Conservation (phyloP, 1,140 invertebrate genomes). For the Agraylea sexmaculata region DNA sequence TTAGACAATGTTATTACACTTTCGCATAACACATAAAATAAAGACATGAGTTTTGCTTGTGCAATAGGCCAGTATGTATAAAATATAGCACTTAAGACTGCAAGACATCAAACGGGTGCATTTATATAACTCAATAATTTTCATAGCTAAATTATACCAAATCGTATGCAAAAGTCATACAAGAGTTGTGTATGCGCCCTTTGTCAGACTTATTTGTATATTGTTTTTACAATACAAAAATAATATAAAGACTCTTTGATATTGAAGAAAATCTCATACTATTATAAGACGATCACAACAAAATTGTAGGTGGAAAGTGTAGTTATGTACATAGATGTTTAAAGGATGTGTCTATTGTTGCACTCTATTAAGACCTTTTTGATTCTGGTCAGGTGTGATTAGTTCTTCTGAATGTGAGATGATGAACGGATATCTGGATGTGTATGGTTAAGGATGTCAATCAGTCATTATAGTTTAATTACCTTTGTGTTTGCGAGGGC, state of each 20-base stretch:
- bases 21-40: conserved; percentile 17
- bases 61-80: conserved; percentile 21
- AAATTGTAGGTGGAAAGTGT: conserved; percentile 21
- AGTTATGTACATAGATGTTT: conserved; percentile 23
- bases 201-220: neutral
- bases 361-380: conserved; percentile 21
- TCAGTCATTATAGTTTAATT: conserved; percentile 20
- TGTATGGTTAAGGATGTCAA: too few species aligned
- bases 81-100: conserved; percentile 23
- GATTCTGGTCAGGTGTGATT: conserved; percentile 23
- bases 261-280: conserved; percentile 20
- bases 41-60: conserved; percentile 19
- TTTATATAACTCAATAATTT: conserved; percentile 14
- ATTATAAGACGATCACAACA: conserved; percentile 13
- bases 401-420: conserved; percentile 21
- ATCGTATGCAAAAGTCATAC: conserved; percentile 9
- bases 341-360: conserved; percentile 19
- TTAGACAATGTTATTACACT: conserved; percentile 19
- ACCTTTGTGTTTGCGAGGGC: conserved; percentile 23
- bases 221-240: conserved; percentile 8
- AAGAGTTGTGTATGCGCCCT: conserved; percentile 9
- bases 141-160: conserved; percentile 10
- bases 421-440: conserved; percentile 8
- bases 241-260: too few species aligned
- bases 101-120: conserved; percentile 22